Conservation (phyloP, 2,888 invertebrate species). For the Andrena marginata region DNA sequence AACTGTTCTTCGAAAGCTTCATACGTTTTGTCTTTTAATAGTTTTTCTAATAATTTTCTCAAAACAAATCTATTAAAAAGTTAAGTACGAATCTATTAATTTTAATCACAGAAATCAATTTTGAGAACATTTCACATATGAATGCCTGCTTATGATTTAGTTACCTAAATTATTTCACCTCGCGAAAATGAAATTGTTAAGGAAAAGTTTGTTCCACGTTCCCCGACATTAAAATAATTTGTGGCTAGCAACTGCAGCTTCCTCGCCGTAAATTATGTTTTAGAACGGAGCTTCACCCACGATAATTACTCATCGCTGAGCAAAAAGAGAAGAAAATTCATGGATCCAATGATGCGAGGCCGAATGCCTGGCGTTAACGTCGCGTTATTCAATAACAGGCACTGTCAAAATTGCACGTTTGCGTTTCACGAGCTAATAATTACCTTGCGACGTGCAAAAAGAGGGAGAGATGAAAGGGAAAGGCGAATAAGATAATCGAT, state of each 20-base stretch:
- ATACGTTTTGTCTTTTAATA: too few species aligned
- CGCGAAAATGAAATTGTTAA: too few species aligned
- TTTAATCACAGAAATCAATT: too few species aligned
- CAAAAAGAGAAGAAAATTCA: constrained; percentile 13
- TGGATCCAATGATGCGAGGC: not conserved
- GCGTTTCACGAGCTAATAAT: constrained; percentile 28
- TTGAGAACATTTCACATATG: too few species aligned
- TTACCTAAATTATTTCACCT: too few species aligned
- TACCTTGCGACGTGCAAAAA: not conserved
- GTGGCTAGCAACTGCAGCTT: not conserved
- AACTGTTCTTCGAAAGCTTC: too few species aligned
- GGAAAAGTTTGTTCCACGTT: too few species aligned
- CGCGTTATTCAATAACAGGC: constrained; percentile 8
- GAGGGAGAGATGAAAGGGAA: not conserved
- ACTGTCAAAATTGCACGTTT: constrained; percentile 40
- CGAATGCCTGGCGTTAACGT: constrained; percentile 12
- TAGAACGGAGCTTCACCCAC: not conserved
- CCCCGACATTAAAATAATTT: not conserved
- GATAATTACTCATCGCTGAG: not conserved
- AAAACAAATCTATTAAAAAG: too few species aligned
- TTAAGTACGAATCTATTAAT: too few species aligned
- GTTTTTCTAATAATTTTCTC: too few species aligned
- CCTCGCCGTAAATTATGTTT: not conserved
- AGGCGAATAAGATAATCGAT: constrained; percentile 3
- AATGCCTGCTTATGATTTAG: too few species aligned